Base-by-base conservation (phyloP, 1,140 invertebrate species). In the Drosophila rufa region DNA sequence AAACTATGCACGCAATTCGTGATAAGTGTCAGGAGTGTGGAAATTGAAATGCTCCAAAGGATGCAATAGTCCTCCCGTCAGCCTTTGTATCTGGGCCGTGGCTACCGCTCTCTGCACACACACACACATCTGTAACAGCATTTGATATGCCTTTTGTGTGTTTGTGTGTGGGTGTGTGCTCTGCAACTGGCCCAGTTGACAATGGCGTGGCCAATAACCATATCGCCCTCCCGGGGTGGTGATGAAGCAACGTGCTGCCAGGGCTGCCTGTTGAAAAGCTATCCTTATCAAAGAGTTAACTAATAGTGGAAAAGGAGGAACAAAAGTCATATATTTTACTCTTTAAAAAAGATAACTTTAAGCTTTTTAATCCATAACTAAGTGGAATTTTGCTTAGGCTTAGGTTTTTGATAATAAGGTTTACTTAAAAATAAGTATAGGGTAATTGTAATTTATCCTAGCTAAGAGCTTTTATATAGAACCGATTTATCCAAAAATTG, bases 21-120 rank as follows among this genome's bases (percentile, higher is more conserved):
- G 64, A 78, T 77, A 79, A 78, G 76, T 79, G 76, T 78, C 75
- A 46, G 47, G 68, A 60, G 55, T 75, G 66, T 79, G 80, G 70
- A 80, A 80, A 87, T 77, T 89, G 83, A 80, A 86, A 87, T 75
- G 61, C 59, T 64, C 59, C 58, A 80, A 78, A 80, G 84, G 77
- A 89, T 78, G 73, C 84, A 83, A 83, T 83, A 80, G 73, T 51
- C 58, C 47, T 4, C 15, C 7, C 38, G 22, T 11, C 45, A 15
- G 57, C 58, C 38, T 58, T 51, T 45, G 42, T 43, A 40, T 66
- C 53, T 65, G 45, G 7, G 42, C 38, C 55, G 43, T 36, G 48
- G 43, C 38, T 50, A 19, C 42, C 19, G 19, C 42, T 40, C 11
- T 68, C 36, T 38, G 43, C n/a, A 64, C 42, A 36, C 17, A 6